These are phyloP conservation scores for Lacerta viridis DNA, from an alignment of 2,797 vertebrate species.

Conservation along the genomic window DNA sequence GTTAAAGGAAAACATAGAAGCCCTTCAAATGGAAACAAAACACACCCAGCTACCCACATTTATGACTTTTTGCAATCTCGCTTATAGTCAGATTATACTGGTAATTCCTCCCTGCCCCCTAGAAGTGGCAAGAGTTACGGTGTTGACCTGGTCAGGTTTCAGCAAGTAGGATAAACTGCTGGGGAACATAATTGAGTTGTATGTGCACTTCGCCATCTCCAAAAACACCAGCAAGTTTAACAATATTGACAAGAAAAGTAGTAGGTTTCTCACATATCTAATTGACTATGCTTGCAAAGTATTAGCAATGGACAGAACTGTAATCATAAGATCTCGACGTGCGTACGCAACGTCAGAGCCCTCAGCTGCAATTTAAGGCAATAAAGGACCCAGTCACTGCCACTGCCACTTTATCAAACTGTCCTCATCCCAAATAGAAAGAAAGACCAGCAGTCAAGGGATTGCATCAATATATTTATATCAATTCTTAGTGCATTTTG, in stretches of 20 bases:
- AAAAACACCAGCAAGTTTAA: slow-evolving; percentile 52
- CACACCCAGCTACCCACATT: slow-evolving; percentile 24
- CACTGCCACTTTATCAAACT: not conserved
- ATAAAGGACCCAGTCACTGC: not conserved
- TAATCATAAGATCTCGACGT: slow-evolving; percentile 17
- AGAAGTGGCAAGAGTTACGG: slow-evolving; percentile 34
- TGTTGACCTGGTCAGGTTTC: slow-evolving; percentile 36
- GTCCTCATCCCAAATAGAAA: not conserved
- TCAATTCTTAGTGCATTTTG: not conserved
- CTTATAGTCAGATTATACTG: slow-evolving; percentile 36
- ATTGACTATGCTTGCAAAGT: slow-evolving; percentile 24
- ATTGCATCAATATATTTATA: not conserved
- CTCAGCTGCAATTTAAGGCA: not conserved
- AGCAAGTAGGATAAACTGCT: slow-evolving; percentile 30
- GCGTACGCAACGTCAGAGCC: not conserved
- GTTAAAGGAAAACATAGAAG: not conserved
- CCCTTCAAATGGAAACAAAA: slow-evolving; percentile 21
- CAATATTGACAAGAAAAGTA: slow-evolving; percentile 41
- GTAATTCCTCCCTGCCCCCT: not conserved
- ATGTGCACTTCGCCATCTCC: not conserved
- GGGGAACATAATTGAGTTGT: slow-evolving; percentile 52
- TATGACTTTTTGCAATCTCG: not conserved
- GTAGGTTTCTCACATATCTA: slow-evolving; percentile 31
- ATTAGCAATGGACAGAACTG: slow-evolving; percentile 28
- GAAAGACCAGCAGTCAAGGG: not conserved